Conservation (phyloP, 2,888 invertebrate genomes). For the Cheiracanthium punctorium region DNA sequence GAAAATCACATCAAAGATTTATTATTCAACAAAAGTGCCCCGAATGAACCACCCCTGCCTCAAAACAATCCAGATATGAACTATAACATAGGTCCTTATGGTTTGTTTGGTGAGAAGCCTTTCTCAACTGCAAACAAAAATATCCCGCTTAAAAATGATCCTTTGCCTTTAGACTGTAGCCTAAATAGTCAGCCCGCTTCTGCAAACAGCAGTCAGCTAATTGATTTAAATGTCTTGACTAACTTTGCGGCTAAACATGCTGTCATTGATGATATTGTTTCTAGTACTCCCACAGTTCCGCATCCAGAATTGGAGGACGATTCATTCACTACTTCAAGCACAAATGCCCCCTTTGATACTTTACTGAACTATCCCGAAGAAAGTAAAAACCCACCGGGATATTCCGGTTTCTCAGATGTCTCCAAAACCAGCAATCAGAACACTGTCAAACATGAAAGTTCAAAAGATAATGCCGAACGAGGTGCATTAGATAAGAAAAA, state of each 20-base stretch:
- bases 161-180: not conserved
- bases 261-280: not conserved
- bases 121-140: not conserved
- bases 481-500: not conserved
- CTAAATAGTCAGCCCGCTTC: not conserved
- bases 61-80: not conserved
- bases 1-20: not conserved
- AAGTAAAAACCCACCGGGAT: not conserved
- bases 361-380: not conserved
- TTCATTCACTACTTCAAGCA: not conserved
- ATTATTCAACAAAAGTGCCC: not conserved
- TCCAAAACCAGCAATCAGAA: too few relatives aligned
- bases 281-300: not conserved
- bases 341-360: not conserved
- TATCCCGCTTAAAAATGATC: not conserved
- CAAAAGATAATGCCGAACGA: not conserved
- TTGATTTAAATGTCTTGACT: constrained; percentile 50
- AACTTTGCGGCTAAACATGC: constrained; percentile 52
- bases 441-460: not conserved
- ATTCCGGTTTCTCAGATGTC: not conserved
- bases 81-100: not conserved
- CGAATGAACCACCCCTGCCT: not conserved
- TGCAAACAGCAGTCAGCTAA: constrained; percentile 42
- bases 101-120: not conserved
- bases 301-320: constrained; percentile 55